These are phyloP conservation scores for Gobiocypris rarus DNA, from an alignment of 2,113 vertebrate species.

Conservation along the genomic window DNA sequence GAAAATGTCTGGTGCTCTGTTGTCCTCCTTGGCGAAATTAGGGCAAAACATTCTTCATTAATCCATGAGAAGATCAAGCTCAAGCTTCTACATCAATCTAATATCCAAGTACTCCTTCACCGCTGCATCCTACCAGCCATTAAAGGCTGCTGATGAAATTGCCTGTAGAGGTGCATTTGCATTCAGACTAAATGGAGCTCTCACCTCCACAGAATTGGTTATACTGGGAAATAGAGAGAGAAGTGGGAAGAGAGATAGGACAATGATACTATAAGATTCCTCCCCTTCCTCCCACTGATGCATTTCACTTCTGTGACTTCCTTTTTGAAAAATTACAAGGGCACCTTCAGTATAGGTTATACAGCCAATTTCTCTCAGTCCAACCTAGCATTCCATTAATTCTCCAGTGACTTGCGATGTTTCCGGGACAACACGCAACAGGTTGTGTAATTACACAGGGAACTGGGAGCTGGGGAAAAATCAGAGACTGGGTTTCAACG, in stretches of 20 bases:
- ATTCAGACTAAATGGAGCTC: conserved; percentile 31
- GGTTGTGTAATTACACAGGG: conserved; percentile 77
- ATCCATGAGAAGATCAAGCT: conserved; percentile 6
- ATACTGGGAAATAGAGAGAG: conserved; percentile 19
- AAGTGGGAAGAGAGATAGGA: conserved; percentile 8
- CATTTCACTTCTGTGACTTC: conserved; percentile 65
- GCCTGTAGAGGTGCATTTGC: conserved; percentile 31
- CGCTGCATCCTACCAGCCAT: conserved; percentile 1
- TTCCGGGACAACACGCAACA: conserved; percentile 78
- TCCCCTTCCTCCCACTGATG: conserved; percentile 34
- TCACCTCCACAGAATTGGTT: conserved; percentile 38
- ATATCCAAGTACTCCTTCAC: conserved; percentile 13
- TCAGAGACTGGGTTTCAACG: conserved; percentile 66
- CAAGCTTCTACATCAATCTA: conserved; percentile 12
- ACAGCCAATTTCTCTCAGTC: conserved; percentile 75
- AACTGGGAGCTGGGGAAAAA: conserved; percentile 65
- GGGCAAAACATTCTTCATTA: not conserved
- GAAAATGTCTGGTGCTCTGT: not conserved
- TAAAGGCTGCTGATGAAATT: conserved; percentile 30
- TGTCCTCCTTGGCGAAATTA: not conserved
- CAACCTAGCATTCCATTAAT: conserved; percentile 78
- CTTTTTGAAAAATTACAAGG: conserved; percentile 72
- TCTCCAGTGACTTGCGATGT: conserved; percentile 74
- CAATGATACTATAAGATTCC: conserved; percentile 44
- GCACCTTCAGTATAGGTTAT: conserved; percentile 78